Percentiles rank a stretch among this genome's conserved stretches.
These are phyloP conservation scores for Cariama cristata DNA, from an alignment of 2,113 vertebrate genomes.

Conservation along the genomic window DNA sequence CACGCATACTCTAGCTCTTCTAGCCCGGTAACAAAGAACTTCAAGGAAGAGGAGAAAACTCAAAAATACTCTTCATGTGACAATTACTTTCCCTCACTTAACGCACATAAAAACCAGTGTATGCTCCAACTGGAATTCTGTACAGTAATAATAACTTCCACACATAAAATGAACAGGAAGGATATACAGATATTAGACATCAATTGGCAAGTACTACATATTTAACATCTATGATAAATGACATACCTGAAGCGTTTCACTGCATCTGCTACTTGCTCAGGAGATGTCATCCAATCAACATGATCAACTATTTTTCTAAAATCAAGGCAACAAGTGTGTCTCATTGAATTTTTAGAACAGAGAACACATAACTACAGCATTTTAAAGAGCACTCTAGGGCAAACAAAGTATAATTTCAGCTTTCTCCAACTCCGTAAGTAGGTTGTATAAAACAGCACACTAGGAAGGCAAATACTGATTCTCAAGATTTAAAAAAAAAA, in stretches of 20 bases:
- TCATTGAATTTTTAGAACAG: background rate
- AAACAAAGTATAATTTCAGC: background rate
- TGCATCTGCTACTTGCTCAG: slow-evolving; percentile 96
- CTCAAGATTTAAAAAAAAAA: background rate
- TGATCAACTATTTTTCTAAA: slow-evolving; percentile 98
- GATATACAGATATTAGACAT: background rate
- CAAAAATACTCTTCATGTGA: background rate
- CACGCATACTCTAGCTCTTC: background rate
- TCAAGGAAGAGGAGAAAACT: background rate
- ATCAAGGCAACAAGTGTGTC: background rate
- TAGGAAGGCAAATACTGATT: background rate
- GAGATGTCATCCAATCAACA: slow-evolving; percentile 96
- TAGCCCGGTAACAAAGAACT: background rate
- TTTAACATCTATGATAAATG: background rate
- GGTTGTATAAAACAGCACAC: background rate
- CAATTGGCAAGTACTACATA: background rate
- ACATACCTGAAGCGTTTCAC: slow-evolving; percentile 96
- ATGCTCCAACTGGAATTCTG: background rate
- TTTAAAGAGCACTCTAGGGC: background rate
- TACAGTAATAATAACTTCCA: background rate
- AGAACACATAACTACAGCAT: background rate
- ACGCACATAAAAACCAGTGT: background rate
- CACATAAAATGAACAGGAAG: background rate
- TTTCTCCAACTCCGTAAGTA: background rate
- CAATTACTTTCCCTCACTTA: background rate